Base-by-base conservation (phyloP, 2,113 vertebrate genomes). In the Colossoma macropomum region DNA sequence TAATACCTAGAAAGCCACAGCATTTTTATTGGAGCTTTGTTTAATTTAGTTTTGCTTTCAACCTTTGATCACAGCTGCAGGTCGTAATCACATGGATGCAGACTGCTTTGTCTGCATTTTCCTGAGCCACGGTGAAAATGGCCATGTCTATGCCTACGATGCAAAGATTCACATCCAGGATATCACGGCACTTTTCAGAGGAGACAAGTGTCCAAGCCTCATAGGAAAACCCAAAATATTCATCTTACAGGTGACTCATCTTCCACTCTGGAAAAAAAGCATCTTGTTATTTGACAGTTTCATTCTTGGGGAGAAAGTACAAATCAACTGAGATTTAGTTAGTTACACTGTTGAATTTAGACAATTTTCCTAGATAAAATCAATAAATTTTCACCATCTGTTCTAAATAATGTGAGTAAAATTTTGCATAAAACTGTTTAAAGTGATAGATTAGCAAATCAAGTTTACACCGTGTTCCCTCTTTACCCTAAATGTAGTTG, bases 151-250 rank as follows among this genome's bases (percentile, higher is more conserved):
- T 1, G 93, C 97, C 0, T 74, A 90, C 0, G 94, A 99, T 15
- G 94, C 21, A 32, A 92, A 94, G 91, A 95, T 99, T 70, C 84
- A 91, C 81, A 95, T 99, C 80, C 90, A 94, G 80, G 88, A 89
- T 0, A 72, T 99, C 80, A 96, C 95, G 0, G 81, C 90, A 66
- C 87, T 94, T 89, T 99, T 99, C 90, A 97, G 93, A 90, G 98
- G 98, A 87, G 93, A 97, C 88, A 95, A 92, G 32, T 99, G 98
- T 89, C 89, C 0, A 48, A 97, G 95, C 82, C 94, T 99, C 30
- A 95, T 95, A 16, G 98, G 98, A 28, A 99, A 99, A 87, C 98
- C 98, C 0, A 99, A 99, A 93, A 97, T 99, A 90, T 99, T 99
- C 82, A 90, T 99, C 82, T 91, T 98, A 74, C 98, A 99, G 97